Conservation (phyloP, 2,888 invertebrate genomes). For the Myopa testacea region DNA sequence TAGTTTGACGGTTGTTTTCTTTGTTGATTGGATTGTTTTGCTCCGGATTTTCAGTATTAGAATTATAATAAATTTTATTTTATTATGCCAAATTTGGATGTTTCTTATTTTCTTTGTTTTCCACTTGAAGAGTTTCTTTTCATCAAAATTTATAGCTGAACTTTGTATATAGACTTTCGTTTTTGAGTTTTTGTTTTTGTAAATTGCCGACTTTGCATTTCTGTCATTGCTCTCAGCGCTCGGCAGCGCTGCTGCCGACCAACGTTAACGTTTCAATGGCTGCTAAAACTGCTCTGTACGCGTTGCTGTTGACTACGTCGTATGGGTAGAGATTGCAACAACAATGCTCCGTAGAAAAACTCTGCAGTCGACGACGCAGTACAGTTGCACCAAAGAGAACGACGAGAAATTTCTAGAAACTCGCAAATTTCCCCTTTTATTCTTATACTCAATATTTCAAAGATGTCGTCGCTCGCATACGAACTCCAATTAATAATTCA, state of each 20-base stretch:
- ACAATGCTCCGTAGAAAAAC: not conserved
- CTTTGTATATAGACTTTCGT: too few relatives aligned
- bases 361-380: not conserved
- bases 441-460: too few relatives aligned
- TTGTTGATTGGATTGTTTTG: not conserved
- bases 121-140: too few relatives aligned
- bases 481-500: not conserved
- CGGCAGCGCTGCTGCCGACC: conserved; percentile 24
- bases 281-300: conserved; percentile 2
- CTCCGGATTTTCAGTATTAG: too few relatives aligned
- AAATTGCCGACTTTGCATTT: conserved; percentile 26
- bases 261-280: conserved; percentile 3
- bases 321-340: conserved; percentile 5
- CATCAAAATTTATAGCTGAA: too few relatives aligned
- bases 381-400: not conserved
- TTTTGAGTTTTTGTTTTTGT: conserved; percentile 6
- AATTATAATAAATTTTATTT: too few relatives aligned
- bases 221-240: not conserved
- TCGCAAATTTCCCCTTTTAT: too few relatives aligned
- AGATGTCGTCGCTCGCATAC: not conserved
- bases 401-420: not conserved
- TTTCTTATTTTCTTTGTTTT: too few relatives aligned
- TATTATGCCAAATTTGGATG: too few relatives aligned
- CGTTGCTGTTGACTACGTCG: not conserved
- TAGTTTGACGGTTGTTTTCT: too few relatives aligned